Conservation (phyloP, 2,888 invertebrate genomes). For the Byasa hedistus region DNA sequence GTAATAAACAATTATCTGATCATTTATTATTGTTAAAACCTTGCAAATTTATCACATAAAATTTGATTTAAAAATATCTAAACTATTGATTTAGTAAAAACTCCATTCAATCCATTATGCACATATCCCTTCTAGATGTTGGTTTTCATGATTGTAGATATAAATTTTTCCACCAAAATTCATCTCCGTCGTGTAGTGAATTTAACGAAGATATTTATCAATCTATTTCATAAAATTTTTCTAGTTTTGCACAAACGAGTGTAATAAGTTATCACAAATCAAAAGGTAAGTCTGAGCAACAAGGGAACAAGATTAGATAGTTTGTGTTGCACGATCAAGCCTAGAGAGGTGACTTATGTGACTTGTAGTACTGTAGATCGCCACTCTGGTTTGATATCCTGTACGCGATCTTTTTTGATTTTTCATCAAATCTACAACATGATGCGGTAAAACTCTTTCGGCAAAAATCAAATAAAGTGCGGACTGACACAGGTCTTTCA, state of each 20-base stretch:
- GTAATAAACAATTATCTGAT: background rate
- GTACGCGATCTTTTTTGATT: slow-evolving; percentile 48
- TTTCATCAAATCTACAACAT: slow-evolving; percentile 55
- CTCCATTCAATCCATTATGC: no score
- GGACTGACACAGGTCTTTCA: slow-evolving; percentile 53
- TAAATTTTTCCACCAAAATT: no score
- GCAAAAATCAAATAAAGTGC: slow-evolving; percentile 49
- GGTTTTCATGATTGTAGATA: no score
- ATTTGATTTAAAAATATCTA: no score
- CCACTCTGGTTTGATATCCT: slow-evolving; percentile 48
- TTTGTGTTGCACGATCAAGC: slow-evolving; percentile 44
- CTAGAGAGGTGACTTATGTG: slow-evolving; percentile 35
- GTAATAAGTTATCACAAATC: background rate
- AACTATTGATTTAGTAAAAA: no score
- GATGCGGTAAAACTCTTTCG: slow-evolving; percentile 51
- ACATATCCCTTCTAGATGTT: no score
- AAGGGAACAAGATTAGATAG: slow-evolving; percentile 39
- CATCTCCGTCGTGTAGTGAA: no score
- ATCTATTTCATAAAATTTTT: background rate
- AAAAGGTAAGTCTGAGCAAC: background rate
- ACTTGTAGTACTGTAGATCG: slow-evolving; percentile 46
- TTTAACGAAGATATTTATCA: background rate
- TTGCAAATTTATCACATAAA: no score
- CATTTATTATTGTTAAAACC: no score
- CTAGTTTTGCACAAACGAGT: background rate